These are phyloP conservation scores for Setophaga kirtlandii DNA, from an alignment of 2,113 vertebrate species.

Conservation along the genomic window DNA sequence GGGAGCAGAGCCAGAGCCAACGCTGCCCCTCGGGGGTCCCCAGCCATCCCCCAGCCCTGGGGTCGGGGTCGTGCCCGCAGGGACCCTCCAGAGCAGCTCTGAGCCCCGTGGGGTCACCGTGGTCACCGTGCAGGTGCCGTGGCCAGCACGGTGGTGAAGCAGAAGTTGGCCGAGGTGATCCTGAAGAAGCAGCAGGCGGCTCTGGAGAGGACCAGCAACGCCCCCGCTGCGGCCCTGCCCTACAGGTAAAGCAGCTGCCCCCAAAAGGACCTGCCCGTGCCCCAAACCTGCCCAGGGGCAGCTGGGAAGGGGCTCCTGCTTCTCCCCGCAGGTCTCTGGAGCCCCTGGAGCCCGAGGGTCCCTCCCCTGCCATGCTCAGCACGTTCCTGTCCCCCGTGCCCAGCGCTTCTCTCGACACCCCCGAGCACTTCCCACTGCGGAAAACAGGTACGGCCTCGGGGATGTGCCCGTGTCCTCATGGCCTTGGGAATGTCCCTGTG, in stretches of 20 bases:
- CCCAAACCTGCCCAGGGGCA: rapidly evolving
- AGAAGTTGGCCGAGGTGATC: conserved; percentile 91
- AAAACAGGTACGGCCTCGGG: conserved; percentile 79
- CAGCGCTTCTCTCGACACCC: conserved; percentile 75
- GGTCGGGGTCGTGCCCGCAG: rapidly evolving
- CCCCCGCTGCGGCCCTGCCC: conserved; percentile 51
- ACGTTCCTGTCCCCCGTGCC: conserved; percentile 74
- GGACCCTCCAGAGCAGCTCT: rapidly evolving
- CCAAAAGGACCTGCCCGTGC: neutral
- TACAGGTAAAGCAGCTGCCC: conserved; percentile 75
- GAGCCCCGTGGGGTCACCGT: neutral
- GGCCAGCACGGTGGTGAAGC: conserved; percentile 89
- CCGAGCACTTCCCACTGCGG: conserved; percentile 83
- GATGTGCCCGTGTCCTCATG: too few species aligned
- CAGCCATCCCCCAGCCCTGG: neutral
- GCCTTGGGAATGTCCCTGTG: neutral
- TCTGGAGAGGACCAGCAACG: conserved; percentile 78
- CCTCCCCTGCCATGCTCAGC: conserved; percentile 74
- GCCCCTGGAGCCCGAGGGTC: conserved; percentile 76
- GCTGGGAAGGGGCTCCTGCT: neutral
- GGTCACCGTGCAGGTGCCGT: conserved; percentile 80
- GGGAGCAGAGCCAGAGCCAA: neutral
- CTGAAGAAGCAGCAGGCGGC: conserved; percentile 90
- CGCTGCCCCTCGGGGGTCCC: rapidly evolving
- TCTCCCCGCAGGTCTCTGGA: conserved; percentile 79